Evolutionary conservation across 2,888 invertebrate genomes (phyloP), one percentile per base, ranked within the genome.

Genomic region (Opisthograptis luteolata): DNA sequence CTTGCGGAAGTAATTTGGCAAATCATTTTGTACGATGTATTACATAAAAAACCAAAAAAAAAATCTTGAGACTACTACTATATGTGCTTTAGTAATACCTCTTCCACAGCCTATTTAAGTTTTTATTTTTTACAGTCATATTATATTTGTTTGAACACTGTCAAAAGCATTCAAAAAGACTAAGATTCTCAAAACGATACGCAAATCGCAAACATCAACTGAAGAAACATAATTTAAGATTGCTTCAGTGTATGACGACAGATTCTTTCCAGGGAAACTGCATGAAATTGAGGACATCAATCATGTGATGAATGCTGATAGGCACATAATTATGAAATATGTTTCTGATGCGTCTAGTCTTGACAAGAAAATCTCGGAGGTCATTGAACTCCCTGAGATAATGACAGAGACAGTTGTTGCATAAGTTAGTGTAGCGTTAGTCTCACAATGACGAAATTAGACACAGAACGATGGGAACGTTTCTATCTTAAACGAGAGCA

Each of bases 401-500:
- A 62, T 62, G 50, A 46, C 49, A 50, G 49, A 35, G 34, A 44
- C 40, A 59, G 48, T 65, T 54, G 54, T 72, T 69, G 64, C 68
- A 53, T 66, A 65, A 73, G 55, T 36, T 39, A 47, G 61, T 58
- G 60, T 45, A 50, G 57, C 56, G 41, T 60, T 58, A 61, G 48
- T 48, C 60, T 62, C 58, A 73, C 68, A 73, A 73, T 72, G 68
- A 68, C 43, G 66, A 71, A 73, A 73, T 70, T 66, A 65, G 63
- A 42, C 58, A 52, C 37, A 59, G 57, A 67, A 73, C 59, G 64
- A 70, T 77, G 77, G 62, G 78, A 79, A 69, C 59, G 44, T 36
- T 50, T 54, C 41, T 36, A 50, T 13, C 42, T 31, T 10, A 55
- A 58, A 25, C 40, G 41, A 55, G 45, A 54, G 40, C 37, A 54